Conservation (phyloP, 2,888 invertebrate genomes). For the Tachina grossa region DNA sequence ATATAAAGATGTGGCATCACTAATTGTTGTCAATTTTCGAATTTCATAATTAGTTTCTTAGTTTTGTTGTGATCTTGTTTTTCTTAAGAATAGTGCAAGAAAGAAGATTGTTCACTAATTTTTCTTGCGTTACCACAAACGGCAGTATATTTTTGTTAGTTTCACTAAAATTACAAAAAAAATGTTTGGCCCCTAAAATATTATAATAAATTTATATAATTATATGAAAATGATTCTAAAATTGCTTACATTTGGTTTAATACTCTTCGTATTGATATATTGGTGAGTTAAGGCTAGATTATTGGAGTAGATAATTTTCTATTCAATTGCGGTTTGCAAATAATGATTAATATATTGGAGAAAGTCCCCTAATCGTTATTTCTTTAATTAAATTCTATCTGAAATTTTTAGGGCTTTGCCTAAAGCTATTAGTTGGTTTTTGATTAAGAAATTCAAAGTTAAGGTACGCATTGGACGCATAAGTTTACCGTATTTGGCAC, state of each 20-base stretch:
- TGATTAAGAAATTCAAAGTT: constrained; percentile 90
- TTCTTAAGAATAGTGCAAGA: constrained; percentile 20
- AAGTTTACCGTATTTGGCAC: constrained; percentile 88
- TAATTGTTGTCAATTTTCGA: constrained; percentile 14
- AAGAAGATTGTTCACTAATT: constrained; percentile 43
- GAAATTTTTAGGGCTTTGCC: constrained; percentile 87
- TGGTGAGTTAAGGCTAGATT: constrained; percentile 75
- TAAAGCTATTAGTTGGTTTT: constrained; percentile 89
- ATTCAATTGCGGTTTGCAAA: constrained; percentile 24
- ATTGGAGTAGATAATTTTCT: constrained; percentile 32
- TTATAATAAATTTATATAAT: not conserved
- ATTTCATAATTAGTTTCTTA: constrained; percentile 23
- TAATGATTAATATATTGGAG: constrained; percentile 67
- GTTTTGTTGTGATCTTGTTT: constrained; percentile 62
- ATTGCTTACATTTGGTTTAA: constrained; percentile 75
- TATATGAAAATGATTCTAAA: constrained; percentile 76
- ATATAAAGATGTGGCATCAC: constrained; percentile 22
- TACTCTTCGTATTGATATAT: constrained; percentile 78
- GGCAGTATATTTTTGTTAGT: not conserved
- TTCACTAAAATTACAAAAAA: constrained; percentile 31
- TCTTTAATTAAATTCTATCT: constrained; percentile 71
- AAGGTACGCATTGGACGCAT: constrained; percentile 91
- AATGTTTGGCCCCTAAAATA: constrained; percentile 36
- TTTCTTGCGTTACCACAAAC: constrained; percentile 24
- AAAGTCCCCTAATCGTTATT: constrained; percentile 75